Evolutionary conservation across 2,113 vertebrate genomes (phyloP), one percentile per base, ranked within the genome.

Genomic region (Nyctibius bracteatus): DNA sequence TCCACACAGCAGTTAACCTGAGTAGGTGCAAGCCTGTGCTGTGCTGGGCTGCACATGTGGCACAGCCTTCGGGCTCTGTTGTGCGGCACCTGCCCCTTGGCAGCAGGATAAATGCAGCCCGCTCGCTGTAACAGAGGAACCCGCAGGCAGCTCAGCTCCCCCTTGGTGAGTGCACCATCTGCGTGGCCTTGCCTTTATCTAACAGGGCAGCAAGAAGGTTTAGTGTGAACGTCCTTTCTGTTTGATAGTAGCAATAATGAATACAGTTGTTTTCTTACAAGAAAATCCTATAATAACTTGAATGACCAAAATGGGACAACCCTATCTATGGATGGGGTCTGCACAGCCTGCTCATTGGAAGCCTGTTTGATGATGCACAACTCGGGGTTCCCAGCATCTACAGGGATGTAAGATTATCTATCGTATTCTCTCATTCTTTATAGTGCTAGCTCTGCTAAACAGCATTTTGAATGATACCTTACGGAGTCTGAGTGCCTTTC

Each of bases 11-110:
- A 66, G 44, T 8, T 31, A 31, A 14, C 5, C 49, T 10, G 3
- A 28, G 65, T 0, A 51, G 44, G 33, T 0, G 0, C 33, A 39
- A 24, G 41, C 23, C 43, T 23, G 31, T 17, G 43, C 25, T 73
- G 37, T 0, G 1, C 90, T 54, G 51, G n/a, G 62, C 62, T 3
- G 10, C 6, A 0, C 0, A 10, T 33, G 13, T 25, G 58, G 27
- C 0, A 0, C 0, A 2, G 33, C 22, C 35, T 43, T n/a, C 46
- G 37, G 55, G 14, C 52, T 58, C 30, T 0, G 12, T 4, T 14
- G 49, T 25, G 49, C 44, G 28, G 35, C 61, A 13, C 1, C 0
- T 2, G 24, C 3, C 19, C 27, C 47, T 7, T 8, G 37, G 71
- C 25, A 4, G 3, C 46, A n/a, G 47, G 24, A 44, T 6, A 31